Base-by-base conservation (phyloP, 2,797 vertebrate genomes). In the Urocyon cinereoargenteus region DNA sequence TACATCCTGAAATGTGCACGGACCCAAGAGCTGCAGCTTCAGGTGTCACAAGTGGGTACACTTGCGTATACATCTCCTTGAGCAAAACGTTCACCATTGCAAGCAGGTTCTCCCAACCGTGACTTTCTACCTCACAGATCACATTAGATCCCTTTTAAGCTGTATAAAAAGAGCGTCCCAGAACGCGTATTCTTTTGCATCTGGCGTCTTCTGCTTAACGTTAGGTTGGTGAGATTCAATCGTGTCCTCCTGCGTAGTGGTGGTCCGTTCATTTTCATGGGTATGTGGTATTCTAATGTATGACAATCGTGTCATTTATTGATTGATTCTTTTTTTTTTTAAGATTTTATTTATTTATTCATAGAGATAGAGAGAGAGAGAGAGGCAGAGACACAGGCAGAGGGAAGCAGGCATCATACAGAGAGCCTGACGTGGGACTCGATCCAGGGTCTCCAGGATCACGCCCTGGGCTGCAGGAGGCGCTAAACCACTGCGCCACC, bases 11-110 rank as follows among this genome's bases (percentile, higher is more conserved):
- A 28, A 28, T 0, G 36, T 11, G 36, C 2, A 1, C 62, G 8
- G 1, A 1, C 34, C 12, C 1, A 5, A 2, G 1, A 0, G 3
- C 3, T 0, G 31, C 26, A 16, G 13, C 36, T 51, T 2, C 3
- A 31, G 36, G 31, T 0, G 13, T 36, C 73, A 9, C 28, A 70
- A 13, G 5, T 1, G 36, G 45, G 11, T 9, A 45, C 11, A 8
- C 12, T 10, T 59, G 12, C 0, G 2, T 14, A 3, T 14, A 18
- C 18, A 12, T 21, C 16, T 5, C 21, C 31, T 28, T 9, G 22
- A 26, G 11, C 34, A 0, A 73, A 45, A 28, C 12, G 53, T 16
- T 22, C 0, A 34, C 40, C 13, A 6, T 28, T 1, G 2, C 14
- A n/a, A 21, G 26, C 5, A 34, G 15, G 21, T 75, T 10, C n/a